These are phyloP conservation scores for Schrankia costaestrigalis DNA, from an alignment of 2,888 invertebrate genomes.

Conservation along the genomic window DNA sequence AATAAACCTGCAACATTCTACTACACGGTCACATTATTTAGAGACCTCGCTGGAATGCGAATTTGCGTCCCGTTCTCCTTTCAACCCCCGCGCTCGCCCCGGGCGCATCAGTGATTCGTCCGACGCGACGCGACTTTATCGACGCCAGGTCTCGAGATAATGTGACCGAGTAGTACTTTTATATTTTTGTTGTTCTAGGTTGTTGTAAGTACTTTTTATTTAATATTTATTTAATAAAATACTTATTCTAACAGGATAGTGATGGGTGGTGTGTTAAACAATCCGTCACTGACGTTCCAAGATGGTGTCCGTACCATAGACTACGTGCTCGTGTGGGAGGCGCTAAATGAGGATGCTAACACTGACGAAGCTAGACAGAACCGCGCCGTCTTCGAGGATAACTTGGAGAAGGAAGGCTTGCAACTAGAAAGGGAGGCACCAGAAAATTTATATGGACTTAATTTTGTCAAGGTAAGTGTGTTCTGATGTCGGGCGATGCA, in stretches of 20 bases:
- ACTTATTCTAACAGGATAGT: conserved; percentile 50
- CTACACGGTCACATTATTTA: too few species aligned
- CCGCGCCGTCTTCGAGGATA: conserved; percentile 84
- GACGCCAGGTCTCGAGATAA: too few species aligned
- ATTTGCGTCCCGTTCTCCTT: too few species aligned
- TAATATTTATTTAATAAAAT: neutral
- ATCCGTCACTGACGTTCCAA: conserved; percentile 83
- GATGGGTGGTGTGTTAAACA: conserved; percentile 64
- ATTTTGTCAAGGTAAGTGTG: conserved; percentile 88
- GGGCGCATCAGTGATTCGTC: too few species aligned
- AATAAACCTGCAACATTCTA: too few species aligned
- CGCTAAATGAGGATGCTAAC: too few species aligned
- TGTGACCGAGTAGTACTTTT: too few species aligned
- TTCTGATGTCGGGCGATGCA: too few species aligned
- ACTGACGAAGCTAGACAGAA: conserved; percentile 71
- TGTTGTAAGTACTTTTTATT: neutral
- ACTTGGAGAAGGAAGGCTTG: conserved; percentile 87
- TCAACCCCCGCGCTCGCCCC: too few species aligned
- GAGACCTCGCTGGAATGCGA: too few species aligned
- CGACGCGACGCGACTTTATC: too few species aligned
- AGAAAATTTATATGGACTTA: conserved; percentile 82
- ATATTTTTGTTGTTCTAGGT: too few species aligned
- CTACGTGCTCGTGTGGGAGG: conserved; percentile 89
- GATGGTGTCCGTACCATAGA: conserved; percentile 88
- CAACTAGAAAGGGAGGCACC: conserved; percentile 86